Evolutionary conservation across 2,888 invertebrate species (phyloP).

Genomic region (Agrochola lota): DNA sequence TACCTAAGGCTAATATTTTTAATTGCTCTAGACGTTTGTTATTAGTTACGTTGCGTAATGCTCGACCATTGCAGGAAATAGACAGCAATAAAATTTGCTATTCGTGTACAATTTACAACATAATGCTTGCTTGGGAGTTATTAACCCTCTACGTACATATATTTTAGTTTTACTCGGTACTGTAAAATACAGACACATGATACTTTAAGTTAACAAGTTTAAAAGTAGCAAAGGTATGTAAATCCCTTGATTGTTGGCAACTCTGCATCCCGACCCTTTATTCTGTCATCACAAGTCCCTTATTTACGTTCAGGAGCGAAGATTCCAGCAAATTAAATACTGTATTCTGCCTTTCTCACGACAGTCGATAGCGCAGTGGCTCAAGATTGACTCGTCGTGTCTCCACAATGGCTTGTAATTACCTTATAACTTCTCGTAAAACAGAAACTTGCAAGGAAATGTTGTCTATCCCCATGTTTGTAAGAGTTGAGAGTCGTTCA

Average conservation of each 20-base stretch:
- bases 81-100: constrained; percentile 35
- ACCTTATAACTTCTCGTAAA: constrained; percentile 49
- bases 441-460: constrained; percentile 38
- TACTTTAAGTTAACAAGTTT: not conserved
- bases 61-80: constrained; percentile 39
- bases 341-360: constrained; percentile 44
- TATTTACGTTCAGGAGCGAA: constrained; percentile 22
- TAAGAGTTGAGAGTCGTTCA: constrained; percentile 21
- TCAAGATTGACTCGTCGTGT: constrained; percentile 54
- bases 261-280: constrained; percentile 31
- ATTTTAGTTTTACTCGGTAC: not conserved
- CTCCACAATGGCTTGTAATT: constrained; percentile 56
- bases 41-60: constrained; percentile 22
- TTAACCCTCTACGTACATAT: not conserved
- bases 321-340: constrained; percentile 50
- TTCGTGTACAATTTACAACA: constrained; percentile 16
- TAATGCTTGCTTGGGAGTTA: constrained; percentile 16
- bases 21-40: constrained; percentile 5
- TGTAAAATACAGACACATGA: not conserved
- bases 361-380: constrained; percentile 32
- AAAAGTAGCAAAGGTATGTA: constrained; percentile 11
- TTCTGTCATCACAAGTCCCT: constrained; percentile 41
- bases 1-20: constrained; percentile 11
- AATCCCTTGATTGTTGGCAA: constrained; percentile 21
- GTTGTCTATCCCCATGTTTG: constrained; percentile 39